These are phyloP conservation scores for Gila robusta DNA, from an alignment of 2,797 vertebrate species.

Conservation along the genomic window DNA sequence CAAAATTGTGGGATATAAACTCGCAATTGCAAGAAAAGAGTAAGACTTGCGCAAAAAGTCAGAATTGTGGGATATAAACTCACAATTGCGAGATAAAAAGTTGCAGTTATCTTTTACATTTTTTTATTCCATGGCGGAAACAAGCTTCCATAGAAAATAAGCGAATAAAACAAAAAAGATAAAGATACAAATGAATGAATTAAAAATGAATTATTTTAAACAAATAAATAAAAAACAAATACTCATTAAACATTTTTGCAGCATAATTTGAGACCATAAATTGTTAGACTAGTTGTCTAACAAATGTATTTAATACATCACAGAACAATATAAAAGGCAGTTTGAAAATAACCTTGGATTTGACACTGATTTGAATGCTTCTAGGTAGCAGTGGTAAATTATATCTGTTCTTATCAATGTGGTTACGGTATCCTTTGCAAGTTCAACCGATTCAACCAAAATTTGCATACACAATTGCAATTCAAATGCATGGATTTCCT, in stretches of 20 bases:
- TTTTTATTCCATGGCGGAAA: neutral
- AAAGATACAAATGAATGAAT: neutral
- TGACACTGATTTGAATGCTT: neutral
- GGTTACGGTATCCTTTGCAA: slow-evolving; percentile 1
- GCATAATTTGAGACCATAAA: neutral
- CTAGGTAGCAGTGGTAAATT: neutral
- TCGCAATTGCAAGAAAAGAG: too few relatives aligned
- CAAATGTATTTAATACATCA: neutral
- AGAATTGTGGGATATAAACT: too few relatives aligned
- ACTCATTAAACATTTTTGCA: neutral
- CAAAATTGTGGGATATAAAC: too few relatives aligned
- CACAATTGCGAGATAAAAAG: neutral
- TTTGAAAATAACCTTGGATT: neutral
- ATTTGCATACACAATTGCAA: slow-evolving; percentile 9
- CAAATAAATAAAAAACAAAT: neutral
- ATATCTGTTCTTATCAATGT: neutral
- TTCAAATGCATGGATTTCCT: neutral
- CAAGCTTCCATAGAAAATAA: neutral
- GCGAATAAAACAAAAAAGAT: neutral
- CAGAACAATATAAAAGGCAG: neutral
- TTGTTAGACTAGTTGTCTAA: neutral
- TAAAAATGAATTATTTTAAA: neutral
- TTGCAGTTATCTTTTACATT: neutral
- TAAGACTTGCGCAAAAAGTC: too few relatives aligned
- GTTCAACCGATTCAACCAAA: slow-evolving; percentile 11